Evolutionary conservation across 2,797 vertebrate genomes (phyloP), one percentile per base, ranked within the genome.

Genomic region (Anabacerthia variegaticeps): DNA sequence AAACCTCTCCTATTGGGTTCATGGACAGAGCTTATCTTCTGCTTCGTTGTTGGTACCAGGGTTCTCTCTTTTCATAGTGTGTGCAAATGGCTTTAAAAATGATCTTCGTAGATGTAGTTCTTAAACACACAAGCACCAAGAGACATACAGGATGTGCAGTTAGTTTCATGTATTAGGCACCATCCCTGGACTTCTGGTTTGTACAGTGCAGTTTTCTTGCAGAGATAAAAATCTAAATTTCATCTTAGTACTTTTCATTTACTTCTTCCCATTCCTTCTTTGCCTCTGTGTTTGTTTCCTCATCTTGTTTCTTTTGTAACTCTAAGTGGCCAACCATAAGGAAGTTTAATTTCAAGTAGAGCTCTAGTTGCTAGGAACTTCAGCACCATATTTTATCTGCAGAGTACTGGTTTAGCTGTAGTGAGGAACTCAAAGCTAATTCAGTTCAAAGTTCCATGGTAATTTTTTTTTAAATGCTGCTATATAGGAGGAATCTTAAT

Each of bases 31-130:
- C 84, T 93, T 81, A 30, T 77, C 93, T 96, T 96, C 92, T 73
- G 80, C 93, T 97, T 96, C 26, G 3, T 96, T 95, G 81, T 84
- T 97, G 95, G 94, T 97, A 90, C 79, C 65, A 96, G 96, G 97
- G 88, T 96, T 97, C 97, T 97, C 88, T 98, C 92, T 95, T 85
- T 92, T 41, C 66, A 58, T 76, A 79, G 94, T n/a, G 10, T 78
- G 86, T 98, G 98, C 98, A 98, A 98, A 96, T 96, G 97, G 97
- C 95, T 98, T 98, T 96, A 96, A 78, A 95, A 88, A 90, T 52
- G 10, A 68, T 21, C 41, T 79, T 44, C 36, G 8, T 72, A 72
- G 67, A 37, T 0, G 2, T 49, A 65, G 77, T 89, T 87, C 77
- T 76, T 88, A 43, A 61, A 77, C 52, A 75, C 7, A 34, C 19